Evolutionary conservation across 2,113 vertebrate genomes (phyloP).

Genomic region (Petromus typicus): DNA sequence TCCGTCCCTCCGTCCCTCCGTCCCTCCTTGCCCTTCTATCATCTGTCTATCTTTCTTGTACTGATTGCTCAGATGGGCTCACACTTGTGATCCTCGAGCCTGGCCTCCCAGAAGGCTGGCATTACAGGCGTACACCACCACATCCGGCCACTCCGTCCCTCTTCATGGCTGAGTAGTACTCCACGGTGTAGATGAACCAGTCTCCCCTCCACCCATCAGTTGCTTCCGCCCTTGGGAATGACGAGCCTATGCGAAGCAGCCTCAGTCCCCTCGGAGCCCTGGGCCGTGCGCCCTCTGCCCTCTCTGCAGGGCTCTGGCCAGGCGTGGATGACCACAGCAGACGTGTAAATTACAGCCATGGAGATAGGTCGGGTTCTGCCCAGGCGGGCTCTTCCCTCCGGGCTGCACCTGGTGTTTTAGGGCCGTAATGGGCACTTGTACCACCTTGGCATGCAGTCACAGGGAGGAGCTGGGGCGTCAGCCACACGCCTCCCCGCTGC

Average conservation of each 20-base stretch:
- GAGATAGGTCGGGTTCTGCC: not conserved
- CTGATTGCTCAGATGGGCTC: not conserved
- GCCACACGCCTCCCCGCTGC: not conserved
- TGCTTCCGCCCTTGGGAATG: rapidly evolving
- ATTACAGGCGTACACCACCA: too few relatives aligned
- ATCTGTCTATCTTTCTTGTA: not conserved
- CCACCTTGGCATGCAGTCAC: not conserved
- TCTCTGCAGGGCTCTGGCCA: not conserved
- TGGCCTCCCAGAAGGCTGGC: too few relatives aligned
- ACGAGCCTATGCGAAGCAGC: rapidly evolving
- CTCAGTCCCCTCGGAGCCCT: too few relatives aligned
- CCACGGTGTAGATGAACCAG: rapidly evolving
- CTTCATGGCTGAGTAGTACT: rapidly evolving
- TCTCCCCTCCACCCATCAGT: rapidly evolving
- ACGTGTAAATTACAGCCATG: slow-evolving; percentile 77
- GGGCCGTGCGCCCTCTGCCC: not conserved
- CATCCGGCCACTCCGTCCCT: rapidly evolving
- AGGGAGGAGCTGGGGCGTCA: not conserved
- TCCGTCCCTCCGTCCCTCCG: too few relatives aligned
- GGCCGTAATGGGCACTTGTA: not conserved
- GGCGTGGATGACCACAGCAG: not conserved
- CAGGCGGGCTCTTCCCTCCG: not conserved
- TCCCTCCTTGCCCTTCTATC: too few relatives aligned
- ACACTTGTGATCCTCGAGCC: too few relatives aligned
- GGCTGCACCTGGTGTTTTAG: slow-evolving; percentile 27